Conservation (phyloP, 2,113 vertebrate species). For the Sinocyclocheilus grahami region DNA sequence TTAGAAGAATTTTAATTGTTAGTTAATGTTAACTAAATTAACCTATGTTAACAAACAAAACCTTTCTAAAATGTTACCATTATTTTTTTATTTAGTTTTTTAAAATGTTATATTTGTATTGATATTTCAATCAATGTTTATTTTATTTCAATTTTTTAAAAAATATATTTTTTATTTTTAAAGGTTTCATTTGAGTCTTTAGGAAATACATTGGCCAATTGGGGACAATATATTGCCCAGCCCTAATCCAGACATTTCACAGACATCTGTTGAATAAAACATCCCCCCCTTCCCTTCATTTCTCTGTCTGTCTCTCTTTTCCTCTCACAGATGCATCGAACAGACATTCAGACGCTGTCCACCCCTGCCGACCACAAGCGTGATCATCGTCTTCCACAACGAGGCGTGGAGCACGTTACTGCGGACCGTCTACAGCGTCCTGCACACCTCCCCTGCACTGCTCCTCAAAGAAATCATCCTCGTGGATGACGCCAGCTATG, state of each 20-base stretch:
- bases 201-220: neutral
- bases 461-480: constrained; percentile 96
- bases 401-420: constrained; percentile 97
- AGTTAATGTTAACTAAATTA: too few relatives aligned
- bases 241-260: neutral
- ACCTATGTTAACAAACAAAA: too few relatives aligned
- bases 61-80: too few relatives aligned
- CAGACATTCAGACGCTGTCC: constrained; percentile 95
- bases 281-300: constrained; percentile 38
- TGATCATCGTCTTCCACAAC: constrained; percentile 98
- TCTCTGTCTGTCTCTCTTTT: constrained; percentile 17
- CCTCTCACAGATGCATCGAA: constrained; percentile 88
- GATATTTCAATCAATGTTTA: too few relatives aligned
- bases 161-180: too few relatives aligned
- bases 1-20: too few relatives aligned
- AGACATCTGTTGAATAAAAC: neutral
- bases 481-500: constrained; percentile 95
- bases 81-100: too few relatives aligned
- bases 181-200: neutral
- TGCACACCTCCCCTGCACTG: constrained; percentile 92
- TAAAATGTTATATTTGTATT: too few relatives aligned
- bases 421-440: constrained; percentile 94
- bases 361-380: constrained; percentile 88
- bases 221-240: neutral
- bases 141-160: neutral